These are phyloP conservation scores for Diorhabda carinulata DNA, from an alignment of 1,140 invertebrate genomes.

Conservation along the genomic window DNA sequence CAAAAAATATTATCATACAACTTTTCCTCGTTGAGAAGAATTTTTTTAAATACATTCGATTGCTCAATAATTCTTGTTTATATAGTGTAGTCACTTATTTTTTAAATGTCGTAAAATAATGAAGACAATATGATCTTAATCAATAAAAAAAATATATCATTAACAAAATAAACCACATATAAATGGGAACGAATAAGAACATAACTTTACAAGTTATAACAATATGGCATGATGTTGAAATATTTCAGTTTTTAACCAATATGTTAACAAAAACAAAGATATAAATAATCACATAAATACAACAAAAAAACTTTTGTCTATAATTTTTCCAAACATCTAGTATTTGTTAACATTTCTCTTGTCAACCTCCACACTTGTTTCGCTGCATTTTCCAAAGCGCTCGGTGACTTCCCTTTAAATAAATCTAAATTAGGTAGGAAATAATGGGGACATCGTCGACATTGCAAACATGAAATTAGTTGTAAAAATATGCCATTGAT, in stretches of 20 bases:
- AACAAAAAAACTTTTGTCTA: constrained; percentile 48
- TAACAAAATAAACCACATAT: no score
- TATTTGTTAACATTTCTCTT: constrained; percentile 84
- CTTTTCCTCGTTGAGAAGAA: no score
- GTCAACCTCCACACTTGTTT: constrained; percentile 89
- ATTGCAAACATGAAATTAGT: constrained; percentile 91
- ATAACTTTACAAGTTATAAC: not conserved
- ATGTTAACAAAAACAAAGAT: not conserved
- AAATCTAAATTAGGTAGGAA: constrained; percentile 85
- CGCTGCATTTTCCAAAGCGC: constrained; percentile 82
- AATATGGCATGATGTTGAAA: not conserved
- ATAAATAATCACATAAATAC: not conserved
- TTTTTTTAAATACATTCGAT: no score
- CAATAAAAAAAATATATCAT: no score
- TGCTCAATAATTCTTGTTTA: no score
- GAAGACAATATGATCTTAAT: no score
- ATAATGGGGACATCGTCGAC: constrained; percentile 87
- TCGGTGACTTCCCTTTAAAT: constrained; percentile 84
- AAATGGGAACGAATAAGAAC: not conserved
- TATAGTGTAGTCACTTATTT: no score
- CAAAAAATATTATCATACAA: no score
- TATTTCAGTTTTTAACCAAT: not conserved
- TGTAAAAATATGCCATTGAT: constrained; percentile 95
- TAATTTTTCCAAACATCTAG: constrained; percentile 81
- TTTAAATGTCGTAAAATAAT: no score